Base-by-base conservation (phyloP, 2,888 invertebrate species). In the Agonopterix arenella region DNA sequence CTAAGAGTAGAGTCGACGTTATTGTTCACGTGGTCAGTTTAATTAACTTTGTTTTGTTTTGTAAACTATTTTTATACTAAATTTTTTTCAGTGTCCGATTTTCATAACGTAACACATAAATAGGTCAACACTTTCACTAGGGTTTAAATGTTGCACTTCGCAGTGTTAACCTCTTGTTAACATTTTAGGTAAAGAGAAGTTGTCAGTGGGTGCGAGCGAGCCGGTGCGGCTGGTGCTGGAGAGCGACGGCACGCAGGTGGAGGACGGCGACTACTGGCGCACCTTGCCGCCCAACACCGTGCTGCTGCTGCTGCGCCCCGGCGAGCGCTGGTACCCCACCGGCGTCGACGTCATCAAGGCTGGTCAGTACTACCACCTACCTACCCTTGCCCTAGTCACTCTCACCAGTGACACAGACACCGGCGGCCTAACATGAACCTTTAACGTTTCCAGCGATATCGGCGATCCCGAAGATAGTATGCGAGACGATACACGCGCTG, bases 261-360 rank as follows among this genome's bases (percentile, higher is more conserved):
- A 98, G 80, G 97, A 98, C 93, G 96, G 97, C 67, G 97, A 97
- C 76, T 98, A 97, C 90, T 98, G 98, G 92, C 93, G 96, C 70
- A 97, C 97, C 54, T 91, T 98, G 70, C 95, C 97, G 57, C 96
- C 96, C 81, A 96, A 97, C 89, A 96, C 97, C 59, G 95, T 97
- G 68, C 92, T 97, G 73, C 91, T 97, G 79, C 90, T 97, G 84
- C 92, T 97, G 81, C 93, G 97, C 77, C 94, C 94, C 70, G 96
- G 96, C 61, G 97, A 97, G 90, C 92, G 96, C 84, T 97, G 97
- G 97, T 93, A 95, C 84, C 97, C 97, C 65, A 96, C 96, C 53
- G 97, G 97, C 54, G 96, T 97, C 69, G 97, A 97, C 91, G 96
- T 97, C 84, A 96, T 97, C 90, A 94, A 96, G 86, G 96, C 97